Percentiles rank a stretch among this genome's conserved stretches.
These are phyloP conservation scores for Nemopilema nomurai DNA, from an alignment of 30 jellyfish, hydroid and myxozoan genomes.

Conservation along the genomic window DNA sequence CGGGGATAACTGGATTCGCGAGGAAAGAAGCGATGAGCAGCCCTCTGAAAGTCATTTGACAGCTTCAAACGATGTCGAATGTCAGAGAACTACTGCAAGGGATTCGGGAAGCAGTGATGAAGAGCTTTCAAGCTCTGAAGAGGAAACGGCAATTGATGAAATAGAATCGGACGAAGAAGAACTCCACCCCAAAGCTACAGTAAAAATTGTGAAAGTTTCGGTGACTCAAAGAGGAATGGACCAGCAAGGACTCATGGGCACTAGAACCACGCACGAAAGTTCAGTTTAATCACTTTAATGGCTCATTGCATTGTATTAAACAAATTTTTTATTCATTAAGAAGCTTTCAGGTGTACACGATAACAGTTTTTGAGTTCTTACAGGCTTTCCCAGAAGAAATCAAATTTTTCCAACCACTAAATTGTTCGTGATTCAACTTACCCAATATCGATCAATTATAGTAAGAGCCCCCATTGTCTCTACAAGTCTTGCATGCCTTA, in stretches of 20 bases:
- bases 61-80: not conserved
- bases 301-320: not conserved
- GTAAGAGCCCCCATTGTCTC: no score
- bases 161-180: not conserved
- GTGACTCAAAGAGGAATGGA: conserved; percentile 12
- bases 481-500: no score
- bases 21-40: not conserved
- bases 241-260: not conserved
- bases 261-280: not conserved
- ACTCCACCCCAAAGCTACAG: not conserved
- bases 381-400: no score
- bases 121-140: not conserved
- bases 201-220: conserved; percentile 20
- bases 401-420: no score
- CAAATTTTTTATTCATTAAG: not conserved
- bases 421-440: no score
- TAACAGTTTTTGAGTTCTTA: no score
- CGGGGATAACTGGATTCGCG: not conserved
- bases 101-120: not conserved
- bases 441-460: no score
- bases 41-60: not conserved
- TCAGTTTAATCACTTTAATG: not conserved
- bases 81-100: not conserved
- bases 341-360: no score
- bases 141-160: not conserved